Percentiles rank a stretch among this genome's conserved stretches.
Conservation (phyloP, 2,113 vertebrate species). For the Calidris pugnax region DNA sequence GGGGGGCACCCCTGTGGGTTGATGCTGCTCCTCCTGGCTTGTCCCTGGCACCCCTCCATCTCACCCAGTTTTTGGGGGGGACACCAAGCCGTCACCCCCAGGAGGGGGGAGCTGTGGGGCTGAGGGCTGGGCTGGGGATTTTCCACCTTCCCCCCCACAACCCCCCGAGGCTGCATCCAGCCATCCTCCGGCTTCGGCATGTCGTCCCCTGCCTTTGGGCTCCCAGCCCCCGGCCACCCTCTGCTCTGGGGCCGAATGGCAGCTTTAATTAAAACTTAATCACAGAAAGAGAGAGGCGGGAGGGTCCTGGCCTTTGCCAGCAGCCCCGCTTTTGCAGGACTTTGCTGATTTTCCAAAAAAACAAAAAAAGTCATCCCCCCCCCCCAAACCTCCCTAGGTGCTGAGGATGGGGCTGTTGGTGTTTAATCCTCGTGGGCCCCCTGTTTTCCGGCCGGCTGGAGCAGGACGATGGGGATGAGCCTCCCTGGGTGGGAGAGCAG, state of each 20-base stretch:
- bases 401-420: neutral
- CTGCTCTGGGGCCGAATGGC: neutral
- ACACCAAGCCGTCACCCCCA: neutral
- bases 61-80: neutral
- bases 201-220: neutral
- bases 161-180: neutral
- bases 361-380: too few species aligned
- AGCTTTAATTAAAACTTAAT: neutral
- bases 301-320: neutral
- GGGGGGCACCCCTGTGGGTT: neutral
- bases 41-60: neutral
- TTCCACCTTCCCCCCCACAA: neutral
- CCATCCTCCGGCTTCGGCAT: accelerated
- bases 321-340: neutral
- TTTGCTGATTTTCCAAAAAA: neutral
- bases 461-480: neutral
- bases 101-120: neutral
- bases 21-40: neutral
- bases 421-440: neutral
- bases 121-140: neutral
- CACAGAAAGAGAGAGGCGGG: neutral
- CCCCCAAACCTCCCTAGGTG: accelerated
- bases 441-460: neutral
- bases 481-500: slow-evolving; percentile 4
- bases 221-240: neutral